A percentile compares a stretch with the other conserved stretches of the same genome.
These are phyloP conservation scores for Synchiropus splendidus DNA, from an alignment of 2,113 vertebrate species.

Conservation along the genomic window DNA sequence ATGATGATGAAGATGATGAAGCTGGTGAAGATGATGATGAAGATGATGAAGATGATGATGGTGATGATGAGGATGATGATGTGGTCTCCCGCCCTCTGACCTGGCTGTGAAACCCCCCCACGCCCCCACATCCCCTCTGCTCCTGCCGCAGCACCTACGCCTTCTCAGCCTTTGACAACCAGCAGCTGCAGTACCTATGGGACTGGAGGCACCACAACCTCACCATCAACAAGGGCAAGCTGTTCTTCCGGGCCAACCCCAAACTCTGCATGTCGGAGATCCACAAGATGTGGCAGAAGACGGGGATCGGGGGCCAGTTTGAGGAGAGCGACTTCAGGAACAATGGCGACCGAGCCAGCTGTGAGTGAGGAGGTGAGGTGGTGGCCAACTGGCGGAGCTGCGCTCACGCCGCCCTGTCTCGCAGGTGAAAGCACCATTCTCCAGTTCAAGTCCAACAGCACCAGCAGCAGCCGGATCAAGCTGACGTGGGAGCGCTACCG, in stretches of 20 bases:
- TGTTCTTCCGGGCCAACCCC: slow-evolving; percentile 88
- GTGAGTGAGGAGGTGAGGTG: slow-evolving; percentile 22
- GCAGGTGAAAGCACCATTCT: slow-evolving; percentile 83
- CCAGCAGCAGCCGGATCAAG: slow-evolving; percentile 80
- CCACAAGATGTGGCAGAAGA: slow-evolving; percentile 88
- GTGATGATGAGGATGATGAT: too few relatives aligned
- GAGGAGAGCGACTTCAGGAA: slow-evolving; percentile 80
- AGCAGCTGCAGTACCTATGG: slow-evolving; percentile 94
- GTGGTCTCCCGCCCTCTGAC: too few relatives aligned
- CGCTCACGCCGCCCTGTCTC: neutral
- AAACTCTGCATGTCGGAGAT: slow-evolving; percentile 93
- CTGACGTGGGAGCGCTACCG: slow-evolving; percentile 88
- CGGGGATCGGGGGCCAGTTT: slow-evolving; percentile 77
- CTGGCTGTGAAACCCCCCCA: too few relatives aligned
- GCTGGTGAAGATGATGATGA: too few relatives aligned
- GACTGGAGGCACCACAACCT: slow-evolving; percentile 96
- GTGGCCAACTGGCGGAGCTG: too few relatives aligned
- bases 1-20: too few relatives aligned
- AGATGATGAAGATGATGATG: too few relatives aligned
- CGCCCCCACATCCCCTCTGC: slow-evolving; percentile 12
- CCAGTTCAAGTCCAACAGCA: slow-evolving; percentile 82
- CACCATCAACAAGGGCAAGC: slow-evolving; percentile 83
- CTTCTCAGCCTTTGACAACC: slow-evolving; percentile 90
- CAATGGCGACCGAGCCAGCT: slow-evolving; percentile 91
- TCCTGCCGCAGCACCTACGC: slow-evolving; percentile 77